Evolutionary conservation across 37 sponge, comb jelly and placozoan genomes (phyloP), one percentile per base, ranked within the genome.

Genomic region (Aplysina aerophoba): DNA sequence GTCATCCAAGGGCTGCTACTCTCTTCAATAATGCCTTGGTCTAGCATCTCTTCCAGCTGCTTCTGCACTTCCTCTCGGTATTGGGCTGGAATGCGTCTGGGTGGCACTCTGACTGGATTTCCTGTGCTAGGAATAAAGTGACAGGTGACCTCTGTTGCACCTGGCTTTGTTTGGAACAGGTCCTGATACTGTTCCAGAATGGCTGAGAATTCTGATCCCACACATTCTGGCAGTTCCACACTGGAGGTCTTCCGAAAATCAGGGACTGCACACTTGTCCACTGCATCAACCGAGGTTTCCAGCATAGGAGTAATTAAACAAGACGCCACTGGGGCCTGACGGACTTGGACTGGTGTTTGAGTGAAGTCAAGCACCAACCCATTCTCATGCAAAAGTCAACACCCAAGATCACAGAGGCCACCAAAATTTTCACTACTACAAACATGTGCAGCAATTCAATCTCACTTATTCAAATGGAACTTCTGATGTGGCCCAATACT

Each of bases 321-420:
- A 4, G 81, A 68, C 58, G 40, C 55, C 59, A 39, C n/a, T n/a
- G 34, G 40, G 40, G 56, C 56, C 6, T 22, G 56, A 5, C 30
- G 62, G 2, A 71, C 37, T 4, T 19, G 22, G 4, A 89, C 62
- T 20, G 79, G 86, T 35, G 8, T 31, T 15, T 37, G 50, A 24
- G 77, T 75, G 63, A 92, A 92, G 75, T 92, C 89, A 38, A 92
- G 41, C 11, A 73, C 50, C 28, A 88, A 21, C 0, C 31, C 86
- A 62, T 92, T 39, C 16, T 34, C 17, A 22, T 84, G 82, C 37
- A 92, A 31, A 33, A 92, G 61, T 92, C 88, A 30, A 88, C 66
- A 20, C 88, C 86, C 24, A 74, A 68, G 33, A 92, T 92, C 15
- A 85, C 86, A 15, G 75, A 89, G 34, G 66, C 58, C 6, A 92